Conservation (phyloP, 92 coral and sea anemone species). For the Bergia sp. region DNA sequence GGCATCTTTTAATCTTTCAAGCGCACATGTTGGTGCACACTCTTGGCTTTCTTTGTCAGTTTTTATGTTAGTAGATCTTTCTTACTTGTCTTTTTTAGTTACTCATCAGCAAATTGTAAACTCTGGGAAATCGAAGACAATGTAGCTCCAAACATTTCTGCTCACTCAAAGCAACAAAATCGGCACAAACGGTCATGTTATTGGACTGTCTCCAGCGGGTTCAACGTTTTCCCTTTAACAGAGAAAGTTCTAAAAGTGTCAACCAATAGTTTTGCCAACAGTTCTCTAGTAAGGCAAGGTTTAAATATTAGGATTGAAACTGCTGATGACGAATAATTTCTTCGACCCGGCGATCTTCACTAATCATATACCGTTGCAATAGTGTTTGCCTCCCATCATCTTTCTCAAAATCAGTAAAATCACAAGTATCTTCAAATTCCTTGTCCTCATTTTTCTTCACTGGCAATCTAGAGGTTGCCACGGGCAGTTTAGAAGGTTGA, state of each 20-base stretch:
- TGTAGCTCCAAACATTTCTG: background rate
- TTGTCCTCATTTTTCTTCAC: conserved; percentile 1
- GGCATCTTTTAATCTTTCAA: no score
- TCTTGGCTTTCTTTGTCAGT: background rate
- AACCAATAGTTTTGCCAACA: background rate
- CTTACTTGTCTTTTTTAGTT: no score
- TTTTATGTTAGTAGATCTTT: no score
- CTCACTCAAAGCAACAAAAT: background rate
- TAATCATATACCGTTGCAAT: conserved; percentile 31
- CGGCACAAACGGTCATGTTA: background rate
- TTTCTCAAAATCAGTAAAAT: conserved; percentile 19
- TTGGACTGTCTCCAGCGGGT: background rate
- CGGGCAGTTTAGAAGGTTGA: conserved; percentile 12
- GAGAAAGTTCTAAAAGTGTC: background rate
- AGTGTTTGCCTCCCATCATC: conserved; percentile 34
- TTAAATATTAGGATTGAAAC: background rate
- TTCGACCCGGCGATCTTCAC: conserved; percentile 33
- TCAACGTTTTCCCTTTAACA: no score
- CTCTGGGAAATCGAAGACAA: background rate
- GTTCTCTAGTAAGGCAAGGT: background rate
- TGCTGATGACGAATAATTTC: conserved; percentile 36
- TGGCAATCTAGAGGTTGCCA: background rate
- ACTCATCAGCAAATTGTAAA: background rate
- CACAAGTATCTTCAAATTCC: conserved; percentile 6
- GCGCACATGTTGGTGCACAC: background rate